A percentile compares a stretch with the other conserved stretches of the same genome.
Conservation (phyloP, 2,113 vertebrate species). For the Gambusia holbrooki region DNA sequence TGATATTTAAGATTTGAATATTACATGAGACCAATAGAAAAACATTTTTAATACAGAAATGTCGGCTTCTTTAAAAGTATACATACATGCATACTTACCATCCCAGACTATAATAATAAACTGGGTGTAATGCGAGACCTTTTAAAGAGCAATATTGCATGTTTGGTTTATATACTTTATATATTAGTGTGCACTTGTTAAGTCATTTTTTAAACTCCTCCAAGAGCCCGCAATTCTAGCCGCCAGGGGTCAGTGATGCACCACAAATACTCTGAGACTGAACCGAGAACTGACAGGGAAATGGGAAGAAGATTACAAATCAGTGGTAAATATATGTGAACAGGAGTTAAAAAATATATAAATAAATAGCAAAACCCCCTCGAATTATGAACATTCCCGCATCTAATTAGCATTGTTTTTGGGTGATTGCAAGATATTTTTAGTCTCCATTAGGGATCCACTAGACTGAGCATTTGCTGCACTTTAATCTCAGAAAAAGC, state of each 20-base stretch:
- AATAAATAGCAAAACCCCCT: background rate
- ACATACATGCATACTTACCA: too few relatives aligned
- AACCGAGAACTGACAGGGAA: background rate
- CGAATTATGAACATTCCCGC: background rate
- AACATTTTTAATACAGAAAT: too few relatives aligned
- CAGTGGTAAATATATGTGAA: background rate
- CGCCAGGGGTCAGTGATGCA: slow-evolving; percentile 52
- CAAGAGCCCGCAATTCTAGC: slow-evolving; percentile 9
- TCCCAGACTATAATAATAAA: too few relatives aligned
- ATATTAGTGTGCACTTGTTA: background rate
- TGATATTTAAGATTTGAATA: too few relatives aligned
- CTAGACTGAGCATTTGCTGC: background rate
- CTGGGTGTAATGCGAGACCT: too few relatives aligned
- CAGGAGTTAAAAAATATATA: background rate
- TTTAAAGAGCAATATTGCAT: too few relatives aligned
- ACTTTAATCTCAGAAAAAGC: slow-evolving; percentile 7
- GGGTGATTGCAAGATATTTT: slow-evolving; percentile 7
- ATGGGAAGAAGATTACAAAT: background rate
- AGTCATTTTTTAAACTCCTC: background rate
- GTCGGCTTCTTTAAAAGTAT: too few relatives aligned
- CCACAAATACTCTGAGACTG: background rate
- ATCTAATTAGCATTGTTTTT: background rate
- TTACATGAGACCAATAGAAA: too few relatives aligned
- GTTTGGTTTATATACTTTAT: background rate
- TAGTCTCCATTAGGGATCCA: slow-evolving; percentile 8